Percentiles rank a stretch among this genome's conserved stretches.
These are phyloP conservation scores for Atherinosoma microstoma DNA, from an alignment of 2,797 vertebrate species.

Conservation along the genomic window DNA sequence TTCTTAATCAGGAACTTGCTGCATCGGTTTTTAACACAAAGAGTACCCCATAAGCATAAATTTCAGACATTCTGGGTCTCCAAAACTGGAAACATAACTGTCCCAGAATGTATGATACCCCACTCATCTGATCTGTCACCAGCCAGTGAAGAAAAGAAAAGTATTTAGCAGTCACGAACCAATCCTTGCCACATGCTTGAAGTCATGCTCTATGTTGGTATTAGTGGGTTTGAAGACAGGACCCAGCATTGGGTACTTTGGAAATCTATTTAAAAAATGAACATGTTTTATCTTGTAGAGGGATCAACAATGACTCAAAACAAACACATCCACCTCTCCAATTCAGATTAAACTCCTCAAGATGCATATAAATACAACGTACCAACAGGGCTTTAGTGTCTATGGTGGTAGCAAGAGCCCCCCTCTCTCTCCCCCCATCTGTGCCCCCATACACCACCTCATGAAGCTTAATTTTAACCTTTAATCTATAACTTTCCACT, in stretches of 20 bases:
- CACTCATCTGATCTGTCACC: neutral
- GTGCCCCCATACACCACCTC: neutral
- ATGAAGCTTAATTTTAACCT: constrained; percentile 28
- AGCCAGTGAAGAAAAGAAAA: neutral
- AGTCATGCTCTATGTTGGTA: neutral
- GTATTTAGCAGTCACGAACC: no score
- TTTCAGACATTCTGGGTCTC: no score
- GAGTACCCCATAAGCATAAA: no score
- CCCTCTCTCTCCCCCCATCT: no score
- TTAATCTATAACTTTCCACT: constrained; percentile 20
- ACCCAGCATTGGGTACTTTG: no score
- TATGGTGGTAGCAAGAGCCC: neutral
- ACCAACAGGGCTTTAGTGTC: neutral
- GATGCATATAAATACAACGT: neutral
- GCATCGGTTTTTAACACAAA: neutral
- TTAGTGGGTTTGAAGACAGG: no score
- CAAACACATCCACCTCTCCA: neutral
- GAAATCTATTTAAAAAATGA: no score
- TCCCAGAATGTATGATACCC: no score
- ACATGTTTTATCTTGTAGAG: no score
- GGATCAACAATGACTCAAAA: neutral
- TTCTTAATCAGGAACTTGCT: neutral
- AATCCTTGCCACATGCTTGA: no score
- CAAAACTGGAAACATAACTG: no score
- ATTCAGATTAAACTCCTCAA: neutral